Percentiles rank a stretch among this genome's conserved stretches.
Evolutionary conservation across 2,888 invertebrate genomes (phyloP).

Genomic region (Nomada fabriciana): DNA sequence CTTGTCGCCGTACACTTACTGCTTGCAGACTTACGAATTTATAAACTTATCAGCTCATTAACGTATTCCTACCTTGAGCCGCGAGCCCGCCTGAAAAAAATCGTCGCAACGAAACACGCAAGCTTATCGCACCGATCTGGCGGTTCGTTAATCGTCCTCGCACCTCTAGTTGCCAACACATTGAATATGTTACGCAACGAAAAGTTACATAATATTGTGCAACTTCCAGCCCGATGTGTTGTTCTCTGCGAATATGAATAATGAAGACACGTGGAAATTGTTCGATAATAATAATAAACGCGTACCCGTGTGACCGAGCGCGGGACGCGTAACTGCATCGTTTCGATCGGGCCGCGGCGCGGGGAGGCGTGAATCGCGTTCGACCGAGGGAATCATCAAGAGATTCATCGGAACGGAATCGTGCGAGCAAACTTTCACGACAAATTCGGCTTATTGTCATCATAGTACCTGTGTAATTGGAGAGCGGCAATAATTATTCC

Average conservation of each 20-base stretch:
- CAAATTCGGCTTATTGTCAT: background rate
- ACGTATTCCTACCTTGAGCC: no score
- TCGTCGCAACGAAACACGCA: no score
- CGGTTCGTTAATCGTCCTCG: background rate
- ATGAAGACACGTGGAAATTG: background rate
- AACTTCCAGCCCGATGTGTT: background rate
- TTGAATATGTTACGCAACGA: constrained; percentile 23
- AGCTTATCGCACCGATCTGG: no score
- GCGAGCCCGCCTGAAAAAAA: no score
- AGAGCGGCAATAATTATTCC: background rate
- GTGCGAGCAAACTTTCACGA: background rate
- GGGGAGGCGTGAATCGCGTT: no score
- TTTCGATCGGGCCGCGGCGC: no score
- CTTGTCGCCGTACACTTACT: no score
- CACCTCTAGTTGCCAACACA: constrained; percentile 9
- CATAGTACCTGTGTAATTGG: no score
- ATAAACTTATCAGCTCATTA: no score
- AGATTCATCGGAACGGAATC: background rate
- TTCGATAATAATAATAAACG: background rate
- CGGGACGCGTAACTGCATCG: background rate
- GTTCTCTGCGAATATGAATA: background rate
- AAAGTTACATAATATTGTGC: constrained; percentile 21
- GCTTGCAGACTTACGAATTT: no score
- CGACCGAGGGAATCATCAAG: background rate
- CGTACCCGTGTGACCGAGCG: background rate